Conservation (phyloP, 2,888 invertebrate genomes). For the Drosophila buzzatii region DNA sequence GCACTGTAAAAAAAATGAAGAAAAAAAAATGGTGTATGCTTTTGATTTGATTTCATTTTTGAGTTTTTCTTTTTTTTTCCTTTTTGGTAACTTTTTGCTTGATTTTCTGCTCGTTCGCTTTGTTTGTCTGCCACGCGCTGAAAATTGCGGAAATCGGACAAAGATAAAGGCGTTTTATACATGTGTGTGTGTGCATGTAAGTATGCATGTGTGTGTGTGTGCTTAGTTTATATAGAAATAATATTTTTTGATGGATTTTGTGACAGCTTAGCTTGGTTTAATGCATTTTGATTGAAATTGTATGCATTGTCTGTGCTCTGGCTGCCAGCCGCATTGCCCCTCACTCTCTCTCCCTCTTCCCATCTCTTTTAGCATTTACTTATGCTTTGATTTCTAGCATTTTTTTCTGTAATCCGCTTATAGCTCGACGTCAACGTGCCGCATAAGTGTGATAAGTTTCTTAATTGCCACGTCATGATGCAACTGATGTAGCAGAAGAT, state of each 20-base stretch:
- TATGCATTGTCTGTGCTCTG: conserved; percentile 15
- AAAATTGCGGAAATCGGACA: conserved; percentile 47
- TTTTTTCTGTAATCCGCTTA: conserved; percentile 47
- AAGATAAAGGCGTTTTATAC: conserved; percentile 31
- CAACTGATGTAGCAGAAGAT: conserved; percentile 26
- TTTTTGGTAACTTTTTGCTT: conserved; percentile 9
- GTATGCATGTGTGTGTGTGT: neutral
- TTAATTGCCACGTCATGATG: conserved; percentile 62
- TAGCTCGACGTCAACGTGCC: conserved; percentile 33
- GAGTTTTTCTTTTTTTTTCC: conserved; percentile 21
- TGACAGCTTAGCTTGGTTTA: conserved; percentile 65
- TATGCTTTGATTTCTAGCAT: conserved; percentile 20
- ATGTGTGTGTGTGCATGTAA: conserved; percentile 6
- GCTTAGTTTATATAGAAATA: conserved; percentile 25
- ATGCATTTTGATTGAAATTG: conserved; percentile 66
- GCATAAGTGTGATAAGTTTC: conserved; percentile 62
- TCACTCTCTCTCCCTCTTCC: neutral
- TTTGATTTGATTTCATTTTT: conserved; percentile 40
- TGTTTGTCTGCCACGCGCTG: conserved; percentile 48
- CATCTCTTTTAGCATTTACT: conserved; percentile 4
- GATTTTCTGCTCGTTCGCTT: conserved; percentile 17
- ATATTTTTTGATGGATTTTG: conserved; percentile 62
- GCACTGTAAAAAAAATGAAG: conserved; percentile 40
- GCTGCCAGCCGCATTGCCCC: too few species aligned
- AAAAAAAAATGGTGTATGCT: conserved; percentile 41